Conservation (phyloP, 2,888 invertebrate genomes). For the Calliphora vomitoria region DNA sequence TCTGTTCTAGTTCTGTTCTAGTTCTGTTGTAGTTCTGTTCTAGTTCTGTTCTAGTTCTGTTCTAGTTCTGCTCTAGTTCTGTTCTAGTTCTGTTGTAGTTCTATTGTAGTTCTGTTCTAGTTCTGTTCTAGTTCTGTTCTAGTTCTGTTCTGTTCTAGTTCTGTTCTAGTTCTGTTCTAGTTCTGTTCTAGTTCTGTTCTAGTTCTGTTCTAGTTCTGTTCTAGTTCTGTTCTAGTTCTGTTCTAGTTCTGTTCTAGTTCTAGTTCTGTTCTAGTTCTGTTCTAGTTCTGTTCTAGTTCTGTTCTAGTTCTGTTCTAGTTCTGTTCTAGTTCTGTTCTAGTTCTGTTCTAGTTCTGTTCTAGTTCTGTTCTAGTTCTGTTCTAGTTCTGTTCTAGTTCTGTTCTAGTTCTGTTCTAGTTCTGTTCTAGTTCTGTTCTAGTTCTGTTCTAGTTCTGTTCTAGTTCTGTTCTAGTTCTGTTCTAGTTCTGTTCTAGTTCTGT, state of each 20-base stretch:
- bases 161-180: not conserved
- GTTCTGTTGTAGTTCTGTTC: too few species aligned
- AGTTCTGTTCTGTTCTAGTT: too few species aligned
- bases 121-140: not conserved
- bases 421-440: constrained; percentile 4
- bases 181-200: constrained; percentile 3
- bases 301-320: constrained; percentile 3
- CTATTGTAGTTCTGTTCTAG: not conserved
- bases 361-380: constrained; percentile 6
- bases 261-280: constrained; percentile 13
- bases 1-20: too few species aligned
- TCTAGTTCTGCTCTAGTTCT: too few species aligned
- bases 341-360: constrained; percentile 5
- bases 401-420: constrained; percentile 13
- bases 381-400: constrained; percentile 9
- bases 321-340: constrained; percentile 6
- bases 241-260: constrained; percentile 13
- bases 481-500: not conserved
- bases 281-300: constrained; percentile 7
- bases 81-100: not conserved
- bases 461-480: not conserved
- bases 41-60: too few species aligned
- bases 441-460: not conserved
- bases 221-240: constrained; percentile 6
- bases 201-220: constrained; percentile 6